These are phyloP conservation scores for Melieria omissa DNA, from an alignment of 2,888 invertebrate genomes.

Conservation along the genomic window DNA sequence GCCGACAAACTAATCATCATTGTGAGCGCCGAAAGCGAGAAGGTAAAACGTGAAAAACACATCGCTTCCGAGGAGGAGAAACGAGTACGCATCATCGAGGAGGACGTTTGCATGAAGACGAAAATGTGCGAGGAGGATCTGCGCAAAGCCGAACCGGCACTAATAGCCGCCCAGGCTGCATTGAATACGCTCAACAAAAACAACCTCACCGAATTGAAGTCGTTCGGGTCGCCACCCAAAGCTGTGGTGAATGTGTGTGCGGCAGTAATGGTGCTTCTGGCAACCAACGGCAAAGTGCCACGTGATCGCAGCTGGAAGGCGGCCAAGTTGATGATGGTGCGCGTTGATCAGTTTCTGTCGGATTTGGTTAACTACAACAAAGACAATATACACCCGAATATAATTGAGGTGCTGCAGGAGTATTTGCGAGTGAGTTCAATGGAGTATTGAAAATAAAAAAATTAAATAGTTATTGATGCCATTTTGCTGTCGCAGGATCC, in stretches of 20 bases:
- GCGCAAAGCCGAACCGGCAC: slow-evolving; percentile 91
- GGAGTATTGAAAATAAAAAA: neutral
- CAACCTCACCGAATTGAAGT: slow-evolving; percentile 93
- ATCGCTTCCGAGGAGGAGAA: slow-evolving; percentile 87
- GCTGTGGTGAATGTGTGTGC: slow-evolving; percentile 89
- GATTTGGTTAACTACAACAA: slow-evolving; percentile 90
- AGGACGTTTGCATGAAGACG: slow-evolving; percentile 87
- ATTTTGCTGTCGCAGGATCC: slow-evolving; percentile 67
- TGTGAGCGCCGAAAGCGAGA: slow-evolving; percentile 90
- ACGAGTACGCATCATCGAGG: slow-evolving; percentile 90
- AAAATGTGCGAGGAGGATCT: slow-evolving; percentile 91
- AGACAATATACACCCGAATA: slow-evolving; percentile 90
- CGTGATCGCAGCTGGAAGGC: slow-evolving; percentile 94
- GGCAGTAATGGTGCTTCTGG: slow-evolving; percentile 88
- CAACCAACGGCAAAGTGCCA: slow-evolving; percentile 85
- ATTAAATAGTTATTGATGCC: neutral
- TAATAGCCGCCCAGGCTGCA: slow-evolving; percentile 81
- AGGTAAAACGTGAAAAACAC: slow-evolving; percentile 88
- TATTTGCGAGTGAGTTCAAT: slow-evolving; percentile 56
- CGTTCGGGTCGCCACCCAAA: slow-evolving; percentile 92
- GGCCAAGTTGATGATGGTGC: slow-evolving; percentile 91
- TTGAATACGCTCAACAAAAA: slow-evolving; percentile 94
- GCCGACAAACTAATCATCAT: slow-evolving; percentile 90
- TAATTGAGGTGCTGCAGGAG: slow-evolving; percentile 78
- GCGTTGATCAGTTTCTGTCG: slow-evolving; percentile 87